phyloP scores from a whole-genome alignment of 2,888 invertebrate species.

The Lacanobia wlatinum region DNA sequence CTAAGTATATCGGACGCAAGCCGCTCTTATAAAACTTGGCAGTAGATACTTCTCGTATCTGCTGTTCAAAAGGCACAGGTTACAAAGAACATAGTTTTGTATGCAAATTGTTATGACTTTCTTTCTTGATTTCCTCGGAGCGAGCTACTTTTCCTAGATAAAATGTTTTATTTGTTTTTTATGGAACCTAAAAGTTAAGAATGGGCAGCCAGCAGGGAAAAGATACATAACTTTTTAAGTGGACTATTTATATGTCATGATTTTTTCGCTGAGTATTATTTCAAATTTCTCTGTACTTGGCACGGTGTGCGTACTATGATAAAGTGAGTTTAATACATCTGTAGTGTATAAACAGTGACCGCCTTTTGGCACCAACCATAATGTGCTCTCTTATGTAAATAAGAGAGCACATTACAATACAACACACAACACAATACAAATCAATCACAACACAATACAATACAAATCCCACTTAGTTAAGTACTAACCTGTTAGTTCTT shows the following conservation, averaged over 20 bases:
- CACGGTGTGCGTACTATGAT: slow-evolving; percentile 2
- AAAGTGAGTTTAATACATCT: slow-evolving; percentile 22
- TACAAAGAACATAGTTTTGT: slow-evolving; percentile 70
- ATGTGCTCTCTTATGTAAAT: no score
- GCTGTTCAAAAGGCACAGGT: slow-evolving; percentile 67
- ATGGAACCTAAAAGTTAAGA: slow-evolving; percentile 49
- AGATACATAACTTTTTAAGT: slow-evolving; percentile 21
- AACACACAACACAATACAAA: no score
- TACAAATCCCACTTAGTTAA: neutral
- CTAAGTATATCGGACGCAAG: slow-evolving; percentile 53
- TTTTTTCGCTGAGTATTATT: slow-evolving; percentile 20
- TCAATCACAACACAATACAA: no score
- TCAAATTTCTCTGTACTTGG: slow-evolving; percentile 19
- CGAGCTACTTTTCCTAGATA: slow-evolving; percentile 54
- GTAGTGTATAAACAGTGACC: slow-evolving; percentile 12
- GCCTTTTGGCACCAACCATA: neutral
- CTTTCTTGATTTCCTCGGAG: slow-evolving; percentile 67
- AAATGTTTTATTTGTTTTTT: slow-evolving; percentile 69
- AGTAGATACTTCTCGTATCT: slow-evolving; percentile 64
- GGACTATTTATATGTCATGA: slow-evolving; percentile 31
- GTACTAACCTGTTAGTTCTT: neutral
- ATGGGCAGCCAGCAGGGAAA: slow-evolving; percentile 29
- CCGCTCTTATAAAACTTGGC: slow-evolving; percentile 59
- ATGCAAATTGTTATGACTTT: slow-evolving; percentile 71
- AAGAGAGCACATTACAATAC: neutral